Conservation (phyloP, 1,140 invertebrate genomes). For the Lucilia sericata region DNA sequence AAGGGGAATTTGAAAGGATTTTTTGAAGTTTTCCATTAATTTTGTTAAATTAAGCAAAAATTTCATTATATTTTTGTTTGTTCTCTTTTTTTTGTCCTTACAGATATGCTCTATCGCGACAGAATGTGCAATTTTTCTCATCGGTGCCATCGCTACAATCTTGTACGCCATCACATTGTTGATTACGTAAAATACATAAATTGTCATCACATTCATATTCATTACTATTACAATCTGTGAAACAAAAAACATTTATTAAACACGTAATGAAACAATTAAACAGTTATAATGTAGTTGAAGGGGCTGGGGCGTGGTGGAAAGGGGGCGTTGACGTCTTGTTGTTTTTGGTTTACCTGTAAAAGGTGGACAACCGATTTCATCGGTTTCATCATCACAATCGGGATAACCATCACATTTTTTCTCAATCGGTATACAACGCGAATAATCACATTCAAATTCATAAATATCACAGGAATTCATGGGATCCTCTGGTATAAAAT, state of each 20-base stretch:
- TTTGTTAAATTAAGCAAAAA: slow-evolving; percentile 7
- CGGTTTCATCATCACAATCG: slow-evolving; percentile 81
- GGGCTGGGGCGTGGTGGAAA: background rate
- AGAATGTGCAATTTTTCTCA: slow-evolving; percentile 74
- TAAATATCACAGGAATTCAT: slow-evolving; percentile 60
- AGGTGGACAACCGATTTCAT: slow-evolving; percentile 75
- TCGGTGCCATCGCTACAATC: slow-evolving; percentile 83
- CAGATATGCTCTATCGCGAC: slow-evolving; percentile 64
- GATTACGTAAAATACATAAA: slow-evolving; percentile 77
- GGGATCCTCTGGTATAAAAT: slow-evolving; percentile 52
- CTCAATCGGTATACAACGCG: slow-evolving; percentile 68
- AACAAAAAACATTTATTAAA: background rate
- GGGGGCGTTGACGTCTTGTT: background rate
- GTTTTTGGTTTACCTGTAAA: slow-evolving; percentile 56
- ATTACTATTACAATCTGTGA: slow-evolving; percentile 62
- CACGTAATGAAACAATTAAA: background rate
- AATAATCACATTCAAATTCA: slow-evolving; percentile 64
- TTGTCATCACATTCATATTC: slow-evolving; percentile 71
- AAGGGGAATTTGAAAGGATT: background rate
- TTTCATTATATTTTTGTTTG: background rate
- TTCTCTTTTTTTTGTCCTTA: slow-evolving; percentile 52
- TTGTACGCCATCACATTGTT: slow-evolving; percentile 80
- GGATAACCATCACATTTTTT: slow-evolving; percentile 75
- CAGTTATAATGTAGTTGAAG: background rate
- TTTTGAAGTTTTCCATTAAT: too few species aligned